Percentiles rank a stretch among this genome's conserved stretches.
Conservation (phyloP, 2,888 invertebrate genomes). For the Apamea sordens region DNA sequence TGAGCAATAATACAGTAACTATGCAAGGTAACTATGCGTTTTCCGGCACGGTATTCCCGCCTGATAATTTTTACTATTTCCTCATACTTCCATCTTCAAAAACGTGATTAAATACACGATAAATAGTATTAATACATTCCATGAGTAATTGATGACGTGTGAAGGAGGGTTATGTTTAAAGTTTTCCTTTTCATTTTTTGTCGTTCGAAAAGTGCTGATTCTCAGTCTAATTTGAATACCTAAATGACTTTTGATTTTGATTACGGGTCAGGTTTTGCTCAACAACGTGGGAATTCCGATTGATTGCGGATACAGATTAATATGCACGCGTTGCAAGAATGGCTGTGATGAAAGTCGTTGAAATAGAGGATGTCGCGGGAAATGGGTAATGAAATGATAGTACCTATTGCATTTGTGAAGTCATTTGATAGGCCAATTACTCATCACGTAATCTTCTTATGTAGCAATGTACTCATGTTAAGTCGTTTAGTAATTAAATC, state of each 20-base stretch:
- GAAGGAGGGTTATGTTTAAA: not conserved
- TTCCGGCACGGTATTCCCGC: not conserved
- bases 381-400: conserved; percentile 13
- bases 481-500: not conserved
- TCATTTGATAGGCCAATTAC: conserved; percentile 9
- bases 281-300: conserved; percentile 45
- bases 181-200: conserved; percentile 39
- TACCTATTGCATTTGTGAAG: not conserved
- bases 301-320: conserved; percentile 24
- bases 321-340: not conserved
- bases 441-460: not conserved
- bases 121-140: not conserved
- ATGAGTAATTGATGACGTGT: not conserved
- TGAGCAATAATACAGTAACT: not conserved
- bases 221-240: no score
- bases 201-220: no score
- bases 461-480: not conserved
- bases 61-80: conserved; percentile 1
- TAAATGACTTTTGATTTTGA: no score
- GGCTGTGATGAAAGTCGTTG: conserved; percentile 30
- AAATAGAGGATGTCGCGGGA: conserved; percentile 17
- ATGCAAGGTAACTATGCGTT: not conserved
- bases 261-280: conserved; percentile 22
- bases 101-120: conserved; percentile 8
- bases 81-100: not conserved